Percentiles rank a stretch among this genome's conserved stretches.
Evolutionary conservation across 2,797 vertebrate genomes (phyloP).

Genomic region (Pampus argenteus): DNA sequence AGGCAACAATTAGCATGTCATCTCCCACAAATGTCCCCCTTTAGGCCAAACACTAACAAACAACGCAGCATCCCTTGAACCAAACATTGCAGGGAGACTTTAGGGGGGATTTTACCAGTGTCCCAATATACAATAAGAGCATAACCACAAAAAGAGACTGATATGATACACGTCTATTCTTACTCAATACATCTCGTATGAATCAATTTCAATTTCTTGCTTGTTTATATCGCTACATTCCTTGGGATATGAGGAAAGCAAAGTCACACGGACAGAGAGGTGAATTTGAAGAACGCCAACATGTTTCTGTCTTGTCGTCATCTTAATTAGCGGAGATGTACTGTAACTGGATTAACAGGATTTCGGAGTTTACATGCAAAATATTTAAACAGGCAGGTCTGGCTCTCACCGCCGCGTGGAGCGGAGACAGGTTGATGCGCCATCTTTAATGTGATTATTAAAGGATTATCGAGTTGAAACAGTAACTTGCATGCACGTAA

Average conservation of each 20-base stretch:
- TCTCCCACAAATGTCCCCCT: slow-evolving; percentile 31
- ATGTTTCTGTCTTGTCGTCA: too few species aligned
- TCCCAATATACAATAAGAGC: neutral
- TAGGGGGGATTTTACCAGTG: neutral
- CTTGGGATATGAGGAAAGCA: neutral
- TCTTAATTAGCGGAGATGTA: slow-evolving; percentile 10
- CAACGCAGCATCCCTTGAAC: slow-evolving; percentile 7
- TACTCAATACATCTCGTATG: too few species aligned
- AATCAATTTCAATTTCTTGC: too few species aligned
- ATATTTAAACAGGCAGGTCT: slow-evolving; percentile 30
- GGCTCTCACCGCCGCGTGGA: slow-evolving; percentile 10
- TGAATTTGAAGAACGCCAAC: too few species aligned
- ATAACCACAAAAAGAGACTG: neutral
- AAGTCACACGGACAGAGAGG: neutral
- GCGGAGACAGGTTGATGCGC: slow-evolving; percentile 15
- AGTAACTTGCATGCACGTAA: neutral
- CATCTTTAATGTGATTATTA: neutral
- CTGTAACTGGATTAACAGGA: slow-evolving; percentile 13
- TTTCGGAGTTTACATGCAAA: slow-evolving; percentile 19
- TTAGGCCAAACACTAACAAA: slow-evolving; percentile 21
- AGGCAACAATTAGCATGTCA: slow-evolving; percentile 49
- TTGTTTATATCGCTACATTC: neutral
- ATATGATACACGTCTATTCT: neutral
- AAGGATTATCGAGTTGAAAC: neutral
- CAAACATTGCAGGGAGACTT: slow-evolving; percentile 3